Conservation (phyloP, 2,797 vertebrate genomes). For the Denticeps clupeoides region DNA sequence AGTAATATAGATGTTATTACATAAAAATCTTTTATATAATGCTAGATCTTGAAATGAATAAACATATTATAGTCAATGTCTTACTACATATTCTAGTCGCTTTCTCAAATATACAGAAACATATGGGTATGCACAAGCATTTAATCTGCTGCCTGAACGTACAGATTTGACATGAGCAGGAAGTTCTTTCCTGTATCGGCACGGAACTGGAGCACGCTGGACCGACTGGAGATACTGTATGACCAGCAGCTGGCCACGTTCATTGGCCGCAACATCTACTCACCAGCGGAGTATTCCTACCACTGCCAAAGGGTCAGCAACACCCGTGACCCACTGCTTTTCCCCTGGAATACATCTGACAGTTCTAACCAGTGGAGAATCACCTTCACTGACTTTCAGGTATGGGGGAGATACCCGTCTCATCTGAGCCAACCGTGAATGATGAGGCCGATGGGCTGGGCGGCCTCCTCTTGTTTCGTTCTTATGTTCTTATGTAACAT, state of each 20-base stretch:
- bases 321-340: conserved; percentile 40
- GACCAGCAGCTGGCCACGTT: conserved; percentile 35
- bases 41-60: no score
- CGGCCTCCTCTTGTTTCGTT: no score
- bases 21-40: no score
- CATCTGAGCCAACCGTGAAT: not conserved
- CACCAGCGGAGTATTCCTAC: conserved; percentile 74
- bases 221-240: conserved; percentile 50
- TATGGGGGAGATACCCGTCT: conserved; percentile 27
- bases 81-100: no score
- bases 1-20: no score
- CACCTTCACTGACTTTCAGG: conserved; percentile 75
- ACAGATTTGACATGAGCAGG: conserved; percentile 59
- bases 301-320: conserved; percentile 64
- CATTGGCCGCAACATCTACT: conserved; percentile 51
- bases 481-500: no score
- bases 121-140: not conserved
- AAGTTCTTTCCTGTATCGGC: conserved; percentile 60
- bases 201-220: conserved; percentile 66
- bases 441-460: no score
- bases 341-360: conserved; percentile 12
- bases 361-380: conserved; percentile 47
- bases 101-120: no score
- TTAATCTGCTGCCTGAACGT: conserved; percentile 3
- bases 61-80: no score